Base-by-base conservation (phyloP, 2,113 vertebrate genomes). In the Clarias macrocephalus region DNA sequence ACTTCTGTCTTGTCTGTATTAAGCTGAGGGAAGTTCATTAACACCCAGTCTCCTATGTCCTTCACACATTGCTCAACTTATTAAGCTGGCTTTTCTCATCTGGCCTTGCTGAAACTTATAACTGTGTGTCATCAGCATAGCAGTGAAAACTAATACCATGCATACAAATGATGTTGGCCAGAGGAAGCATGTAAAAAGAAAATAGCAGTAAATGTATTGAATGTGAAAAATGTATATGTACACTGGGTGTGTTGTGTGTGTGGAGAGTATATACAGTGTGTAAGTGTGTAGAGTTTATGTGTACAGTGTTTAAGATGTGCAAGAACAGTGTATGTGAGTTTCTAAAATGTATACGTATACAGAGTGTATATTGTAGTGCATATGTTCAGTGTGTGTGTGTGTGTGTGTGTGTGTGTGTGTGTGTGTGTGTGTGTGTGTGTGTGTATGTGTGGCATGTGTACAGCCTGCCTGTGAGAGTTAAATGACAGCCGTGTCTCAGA, bases 391-490 rank as follows among this genome's bases (percentile, higher is more conserved):
- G 16, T 79, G 3, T 57, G 12, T 52, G 30, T 33, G 28, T 70
- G 30, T 37, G 5, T 72, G 18, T 37, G 37, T 48, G 18, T 42
- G 21, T 42, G n/a, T n/a, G n/a, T n/a, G n/a, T n/a, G n/a, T n/a
- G 33, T 73, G 18, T 73, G 33, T 18, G 70, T 42, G 70, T 21
- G 66, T 73, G 70, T 42, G 52, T 54, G 75, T 56, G 42, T 28
- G 48, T 28, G 42, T 28, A 13, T 56, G 75, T 54, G 12, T 8
- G 21, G 72, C 52, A 28, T 60, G 57, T 76, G 18, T 28, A 30
- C 30, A 80, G n/a, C 42, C 65, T 62, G 79, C 88, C 62, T 88
- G 54, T 87, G 57, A 84, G 80, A 79, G 68, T 56, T n/a, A 42
- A 66, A 75, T 56, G 21, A 85, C 30, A 75, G 79, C 37, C 18